phyloP scores from a whole-genome alignment of 1,140 invertebrate genomes.

The Lethrus apterus region DNA sequence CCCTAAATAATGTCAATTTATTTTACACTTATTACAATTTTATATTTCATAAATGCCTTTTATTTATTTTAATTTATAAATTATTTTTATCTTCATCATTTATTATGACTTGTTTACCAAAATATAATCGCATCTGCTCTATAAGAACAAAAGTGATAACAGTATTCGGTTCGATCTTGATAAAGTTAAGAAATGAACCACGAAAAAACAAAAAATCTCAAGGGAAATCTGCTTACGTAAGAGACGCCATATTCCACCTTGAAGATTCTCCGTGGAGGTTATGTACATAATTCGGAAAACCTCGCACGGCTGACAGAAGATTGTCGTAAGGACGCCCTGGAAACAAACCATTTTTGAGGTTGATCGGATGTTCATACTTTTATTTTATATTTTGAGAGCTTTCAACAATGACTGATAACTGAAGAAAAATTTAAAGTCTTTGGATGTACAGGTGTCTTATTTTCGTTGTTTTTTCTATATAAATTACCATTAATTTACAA shows the following conservation, averaged over 20 bases:
- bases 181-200: neutral
- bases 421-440: neutral
- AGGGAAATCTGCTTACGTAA: neutral
- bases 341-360: too few relatives aligned
- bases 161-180: slow-evolving; percentile 1
- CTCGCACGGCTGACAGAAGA: neutral
- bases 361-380: neutral
- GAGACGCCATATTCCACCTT: neutral
- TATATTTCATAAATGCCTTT: neutral
- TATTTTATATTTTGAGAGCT: neutral
- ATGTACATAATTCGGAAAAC: neutral
- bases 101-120: too few relatives aligned
- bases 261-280: neutral
- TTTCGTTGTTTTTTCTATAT: too few relatives aligned
- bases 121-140: slow-evolving; percentile 1
- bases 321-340: neutral
- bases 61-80: neutral
- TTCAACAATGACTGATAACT: neutral
- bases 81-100: too few relatives aligned
- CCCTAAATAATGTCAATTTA: neutral
- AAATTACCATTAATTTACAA: too few relatives aligned
- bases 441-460: too few relatives aligned
- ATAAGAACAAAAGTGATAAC: slow-evolving; percentile 2
- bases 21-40: neutral
- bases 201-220: neutral